Conservation (phyloP, 1,140 invertebrate genomes). For the Phenacoccus solenopsis region DNA sequence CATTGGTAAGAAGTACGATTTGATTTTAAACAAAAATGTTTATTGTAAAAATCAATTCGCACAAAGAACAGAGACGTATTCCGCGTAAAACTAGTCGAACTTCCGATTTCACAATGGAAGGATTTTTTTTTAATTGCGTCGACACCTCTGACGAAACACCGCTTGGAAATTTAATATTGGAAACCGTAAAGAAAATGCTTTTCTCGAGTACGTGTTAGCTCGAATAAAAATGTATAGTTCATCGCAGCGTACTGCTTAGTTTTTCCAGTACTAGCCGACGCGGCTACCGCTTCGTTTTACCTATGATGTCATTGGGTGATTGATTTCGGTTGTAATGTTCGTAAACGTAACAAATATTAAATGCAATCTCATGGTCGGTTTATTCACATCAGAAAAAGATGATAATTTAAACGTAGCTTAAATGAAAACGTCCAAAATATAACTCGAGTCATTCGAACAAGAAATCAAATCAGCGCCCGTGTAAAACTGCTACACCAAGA, state of each 20-base stretch:
- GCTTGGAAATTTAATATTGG: background rate
- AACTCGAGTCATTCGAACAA: background rate
- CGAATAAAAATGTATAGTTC: background rate
- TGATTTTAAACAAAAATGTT: no score
- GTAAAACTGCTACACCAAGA: background rate
- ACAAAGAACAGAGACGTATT: no score
- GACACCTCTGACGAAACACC: no score
- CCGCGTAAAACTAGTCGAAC: no score
- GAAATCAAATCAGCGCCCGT: background rate
- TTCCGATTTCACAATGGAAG: background rate
- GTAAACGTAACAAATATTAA: conserved; percentile 3
- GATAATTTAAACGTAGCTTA: background rate
- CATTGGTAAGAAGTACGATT: no score
- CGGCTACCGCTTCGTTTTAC: background rate
- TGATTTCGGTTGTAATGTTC: background rate
- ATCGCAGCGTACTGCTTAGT: background rate
- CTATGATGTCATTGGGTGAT: background rate
- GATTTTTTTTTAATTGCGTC: conserved; percentile 4
- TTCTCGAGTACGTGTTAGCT: background rate
- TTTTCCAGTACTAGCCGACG: background rate
- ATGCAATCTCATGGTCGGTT: conserved; percentile 1
- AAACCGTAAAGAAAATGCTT: background rate
- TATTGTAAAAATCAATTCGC: no score
- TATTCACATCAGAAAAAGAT: background rate
- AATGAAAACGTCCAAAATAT: background rate